Evolutionary conservation across 2,113 vertebrate genomes (phyloP).

Genomic region (Amblyornis subalaris): DNA sequence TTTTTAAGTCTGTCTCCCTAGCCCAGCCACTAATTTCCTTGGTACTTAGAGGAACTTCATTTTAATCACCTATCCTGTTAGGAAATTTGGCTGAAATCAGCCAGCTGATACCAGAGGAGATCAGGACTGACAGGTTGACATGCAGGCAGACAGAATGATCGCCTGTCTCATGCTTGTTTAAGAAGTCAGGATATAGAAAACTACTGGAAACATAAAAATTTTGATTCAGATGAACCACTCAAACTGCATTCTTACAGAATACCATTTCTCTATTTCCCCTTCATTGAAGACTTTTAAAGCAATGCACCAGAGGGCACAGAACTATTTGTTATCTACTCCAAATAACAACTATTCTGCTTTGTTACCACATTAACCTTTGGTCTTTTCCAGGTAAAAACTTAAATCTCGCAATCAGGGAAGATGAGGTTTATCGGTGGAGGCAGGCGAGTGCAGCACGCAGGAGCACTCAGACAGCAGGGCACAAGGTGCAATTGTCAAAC

Average conservation of each 20-base stretch:
- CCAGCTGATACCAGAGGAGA: not conserved
- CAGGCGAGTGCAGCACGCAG: not conserved
- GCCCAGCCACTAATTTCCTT: not conserved
- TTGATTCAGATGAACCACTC: not conserved
- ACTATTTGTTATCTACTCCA: conserved; percentile 35
- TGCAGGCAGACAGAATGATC: not conserved
- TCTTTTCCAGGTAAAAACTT: conserved; percentile 11
- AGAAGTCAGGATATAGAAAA: not conserved
- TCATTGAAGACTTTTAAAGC: not conserved
- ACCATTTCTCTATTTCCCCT: not conserved
- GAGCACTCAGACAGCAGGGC: not conserved
- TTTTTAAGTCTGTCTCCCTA: not conserved
- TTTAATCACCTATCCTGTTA: not conserved
- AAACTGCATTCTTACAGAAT: not conserved
- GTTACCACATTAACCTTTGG: conserved; percentile 44
- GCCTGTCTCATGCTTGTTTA: not conserved
- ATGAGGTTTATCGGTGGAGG: not conserved
- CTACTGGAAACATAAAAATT: not conserved
- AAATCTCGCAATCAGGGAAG: not conserved
- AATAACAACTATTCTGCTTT: conserved; percentile 19
- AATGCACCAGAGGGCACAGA: not conserved
- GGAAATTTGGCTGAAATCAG: not conserved
- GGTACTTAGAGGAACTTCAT: not conserved
- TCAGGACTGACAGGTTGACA: not conserved
- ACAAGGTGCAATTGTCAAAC: not conserved